Evolutionary conservation across 2,888 invertebrate genomes (phyloP).

Genomic region (Drosophila anceps): DNA sequence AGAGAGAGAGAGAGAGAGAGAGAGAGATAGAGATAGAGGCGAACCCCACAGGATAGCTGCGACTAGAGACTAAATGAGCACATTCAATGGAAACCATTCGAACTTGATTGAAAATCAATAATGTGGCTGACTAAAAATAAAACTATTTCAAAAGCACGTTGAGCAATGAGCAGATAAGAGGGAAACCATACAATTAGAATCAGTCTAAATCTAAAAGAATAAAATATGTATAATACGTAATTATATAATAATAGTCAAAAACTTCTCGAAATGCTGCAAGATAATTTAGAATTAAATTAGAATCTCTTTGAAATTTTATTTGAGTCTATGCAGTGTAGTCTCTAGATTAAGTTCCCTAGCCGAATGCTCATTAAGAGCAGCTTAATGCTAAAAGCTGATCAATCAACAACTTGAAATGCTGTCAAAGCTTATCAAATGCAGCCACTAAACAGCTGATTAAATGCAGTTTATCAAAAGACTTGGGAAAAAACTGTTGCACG

Average conservation of each 20-base stretch:
- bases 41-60: conserved; percentile 1
- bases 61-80: conserved; percentile 3
- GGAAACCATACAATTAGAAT: neutral
- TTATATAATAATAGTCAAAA: too few species aligned
- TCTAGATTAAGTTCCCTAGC: neutral
- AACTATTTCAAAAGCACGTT: neutral
- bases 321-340: neutral
- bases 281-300: too few species aligned
- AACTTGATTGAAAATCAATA: conserved; percentile 3
- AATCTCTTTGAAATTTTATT: too few species aligned
- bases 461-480: conserved; percentile 11
- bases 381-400: conserved; percentile 1
- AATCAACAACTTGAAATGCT: neutral
- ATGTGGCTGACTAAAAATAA: conserved; percentile 1
- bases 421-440: conserved; percentile 12
- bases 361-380: neutral
- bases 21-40: neutral
- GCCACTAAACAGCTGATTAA: conserved; percentile 25
- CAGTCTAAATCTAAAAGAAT: neutral
- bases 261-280: too few species aligned
- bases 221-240: neutral
- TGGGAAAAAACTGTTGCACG: conserved; percentile 43
- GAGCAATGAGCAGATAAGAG: neutral
- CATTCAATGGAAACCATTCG: conserved; percentile 30
- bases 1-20: neutral